Evolutionary conservation across 2,797 vertebrate species (phyloP).

Genomic region (Danio jaintianensis): DNA sequence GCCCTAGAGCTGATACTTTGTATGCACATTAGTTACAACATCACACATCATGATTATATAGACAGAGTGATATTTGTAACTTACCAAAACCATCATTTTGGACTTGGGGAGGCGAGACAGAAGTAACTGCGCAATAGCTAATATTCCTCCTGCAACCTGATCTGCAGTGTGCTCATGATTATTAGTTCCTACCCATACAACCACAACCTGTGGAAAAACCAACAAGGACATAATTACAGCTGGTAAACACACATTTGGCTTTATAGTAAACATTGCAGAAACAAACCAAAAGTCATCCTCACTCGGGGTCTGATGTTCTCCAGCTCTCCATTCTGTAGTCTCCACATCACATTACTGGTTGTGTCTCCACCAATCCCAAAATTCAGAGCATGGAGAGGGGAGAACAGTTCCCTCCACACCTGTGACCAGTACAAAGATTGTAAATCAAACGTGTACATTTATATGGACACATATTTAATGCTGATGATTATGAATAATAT

Average conservation of each 20-base stretch:
- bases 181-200: conserved; percentile 97
- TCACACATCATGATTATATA: background rate
- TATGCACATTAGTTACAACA: background rate
- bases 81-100: conserved; percentile 93
- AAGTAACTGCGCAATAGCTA: conserved; percentile 88
- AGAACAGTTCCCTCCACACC: conserved; percentile 96
- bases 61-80: conserved; percentile 58
- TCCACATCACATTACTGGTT: conserved; percentile 94
- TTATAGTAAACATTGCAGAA: background rate
- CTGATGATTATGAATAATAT: background rate
- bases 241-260: background rate
- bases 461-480: background rate
- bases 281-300: background rate
- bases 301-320: conserved; percentile 97
- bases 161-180: conserved; percentile 93
- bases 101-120: conserved; percentile 87
- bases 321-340: conserved; percentile 95
- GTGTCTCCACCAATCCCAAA: conserved; percentile 96
- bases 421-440: conserved; percentile 65
- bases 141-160: conserved; percentile 92
- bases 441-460: background rate
- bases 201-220: conserved; percentile 84
- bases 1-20: background rate
- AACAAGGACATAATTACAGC: background rate
- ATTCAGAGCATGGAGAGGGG: conserved; percentile 95